Percentiles rank a stretch among this genome's conserved stretches.
Evolutionary conservation across 2,888 invertebrate genomes (phyloP).

Genomic region (Ochropacha duplaris): DNA sequence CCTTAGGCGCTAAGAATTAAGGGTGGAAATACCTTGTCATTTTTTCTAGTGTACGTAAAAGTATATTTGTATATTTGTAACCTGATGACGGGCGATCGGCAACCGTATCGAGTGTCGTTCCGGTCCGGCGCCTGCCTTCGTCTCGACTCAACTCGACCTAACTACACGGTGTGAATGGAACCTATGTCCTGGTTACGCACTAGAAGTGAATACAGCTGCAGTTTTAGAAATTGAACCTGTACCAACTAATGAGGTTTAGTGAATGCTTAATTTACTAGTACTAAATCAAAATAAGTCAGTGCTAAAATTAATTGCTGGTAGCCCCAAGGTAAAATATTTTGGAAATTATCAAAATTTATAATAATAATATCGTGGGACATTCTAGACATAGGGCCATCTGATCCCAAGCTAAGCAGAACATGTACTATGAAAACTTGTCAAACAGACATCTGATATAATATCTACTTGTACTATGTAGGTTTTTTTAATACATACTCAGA

Average conservation of each 20-base stretch:
- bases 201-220: constrained; percentile 12
- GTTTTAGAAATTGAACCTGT: not conserved
- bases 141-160: constrained; percentile 33
- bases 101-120: constrained; percentile 69
- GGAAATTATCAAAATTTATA: too few relatives aligned
- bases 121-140: constrained; percentile 53
- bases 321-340: too few relatives aligned
- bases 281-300: too few relatives aligned
- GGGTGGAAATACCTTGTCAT: constrained; percentile 19
- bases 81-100: constrained; percentile 58
- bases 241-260: not conserved
- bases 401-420: too few relatives aligned
- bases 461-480: too few relatives aligned
- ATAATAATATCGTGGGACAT: too few relatives aligned
- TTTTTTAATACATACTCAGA: too few relatives aligned
- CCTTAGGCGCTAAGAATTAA: constrained; percentile 18
- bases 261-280: too few relatives aligned
- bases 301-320: too few relatives aligned
- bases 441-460: too few relatives aligned
- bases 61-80: constrained; percentile 45
- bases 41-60: constrained; percentile 8
- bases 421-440: too few relatives aligned
- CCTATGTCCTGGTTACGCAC: constrained; percentile 54
- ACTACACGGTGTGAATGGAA: constrained; percentile 53
- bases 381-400: too few relatives aligned